Percentiles rank a stretch among this genome's conserved stretches.
Evolutionary conservation across 2,797 vertebrate genomes (phyloP).

Genomic region (Gephyroberyx darwinii): DNA sequence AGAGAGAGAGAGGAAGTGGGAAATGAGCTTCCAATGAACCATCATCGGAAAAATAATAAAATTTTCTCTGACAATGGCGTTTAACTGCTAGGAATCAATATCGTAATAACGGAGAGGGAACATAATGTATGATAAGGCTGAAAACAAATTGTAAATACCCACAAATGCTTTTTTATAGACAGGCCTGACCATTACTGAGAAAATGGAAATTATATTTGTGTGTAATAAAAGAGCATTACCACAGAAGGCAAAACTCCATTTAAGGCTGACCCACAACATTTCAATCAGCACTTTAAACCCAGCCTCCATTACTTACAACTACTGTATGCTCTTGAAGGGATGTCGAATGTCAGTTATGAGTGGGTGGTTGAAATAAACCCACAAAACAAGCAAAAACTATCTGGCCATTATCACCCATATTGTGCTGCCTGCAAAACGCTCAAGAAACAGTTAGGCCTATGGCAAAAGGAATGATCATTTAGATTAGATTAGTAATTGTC

Average conservation of each 20-base stretch:
- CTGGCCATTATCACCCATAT: slow-evolving; percentile 8
- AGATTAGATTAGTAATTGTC: slow-evolving; percentile 31
- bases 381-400: slow-evolving; percentile 42
- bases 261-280: slow-evolving; percentile 66
- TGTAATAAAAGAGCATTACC: slow-evolving; percentile 79
- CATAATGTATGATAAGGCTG: slow-evolving; percentile 73
- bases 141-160: slow-evolving; percentile 78
- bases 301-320: slow-evolving; percentile 67
- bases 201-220: slow-evolving; percentile 79
- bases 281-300: slow-evolving; percentile 65
- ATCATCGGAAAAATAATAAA: slow-evolving; percentile 78
- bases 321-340: slow-evolving; percentile 44
- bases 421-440: background rate
- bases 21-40: slow-evolving; percentile 73
- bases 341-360: slow-evolving; percentile 45
- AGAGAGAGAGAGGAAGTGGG: slow-evolving; percentile 54
- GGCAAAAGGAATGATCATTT: slow-evolving; percentile 4
- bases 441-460: background rate
- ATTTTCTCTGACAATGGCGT: slow-evolving; percentile 68
- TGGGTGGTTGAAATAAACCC: slow-evolving; percentile 31
- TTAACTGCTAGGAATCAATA: slow-evolving; percentile 80
- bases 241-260: slow-evolving; percentile 67
- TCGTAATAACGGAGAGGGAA: slow-evolving; percentile 70
- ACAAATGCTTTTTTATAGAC: slow-evolving; percentile 75
- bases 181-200: slow-evolving; percentile 71